Evolutionary conservation across 2,888 invertebrate species (phyloP).

Genomic region (Platycheirus rosarum): DNA sequence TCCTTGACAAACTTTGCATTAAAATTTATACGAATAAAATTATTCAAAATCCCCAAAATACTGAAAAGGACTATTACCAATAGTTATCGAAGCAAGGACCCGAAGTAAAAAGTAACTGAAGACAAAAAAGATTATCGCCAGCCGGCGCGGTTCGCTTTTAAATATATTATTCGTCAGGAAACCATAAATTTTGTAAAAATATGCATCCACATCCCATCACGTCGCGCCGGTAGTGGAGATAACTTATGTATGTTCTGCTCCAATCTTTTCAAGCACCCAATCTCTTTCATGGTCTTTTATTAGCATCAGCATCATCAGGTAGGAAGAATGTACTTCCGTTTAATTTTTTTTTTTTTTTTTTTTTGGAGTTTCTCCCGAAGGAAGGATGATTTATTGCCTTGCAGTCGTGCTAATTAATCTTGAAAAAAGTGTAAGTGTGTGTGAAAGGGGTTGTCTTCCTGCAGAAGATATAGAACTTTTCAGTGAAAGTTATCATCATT

Average conservation of each 20-base stretch:
- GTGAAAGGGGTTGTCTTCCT: constrained; percentile 42
- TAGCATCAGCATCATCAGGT: constrained; percentile 56
- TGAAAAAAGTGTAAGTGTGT: constrained; percentile 13
- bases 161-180: constrained; percentile 73
- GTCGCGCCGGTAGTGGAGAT: constrained; percentile 50
- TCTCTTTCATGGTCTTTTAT: constrained; percentile 11
- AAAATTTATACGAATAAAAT: not conserved
- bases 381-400: constrained; percentile 71
- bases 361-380: constrained; percentile 47
- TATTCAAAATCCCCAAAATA: constrained; percentile 13
- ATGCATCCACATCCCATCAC: constrained; percentile 51
- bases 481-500: constrained; percentile 68
- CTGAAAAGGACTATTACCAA: constrained; percentile 8
- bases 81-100: constrained; percentile 15
- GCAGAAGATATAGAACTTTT: constrained; percentile 44
- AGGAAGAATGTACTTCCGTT: constrained; percentile 32
- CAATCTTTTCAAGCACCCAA: constrained; percentile 21
- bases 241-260: constrained; percentile 20
- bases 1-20: not conserved
- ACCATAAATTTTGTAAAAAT: constrained; percentile 73
- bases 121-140: constrained; percentile 69
- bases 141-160: constrained; percentile 52
- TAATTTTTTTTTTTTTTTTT: too few relatives aligned
- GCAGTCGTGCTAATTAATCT: constrained; percentile 74
- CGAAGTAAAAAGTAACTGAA: not conserved